A percentile compares a stretch with the other conserved stretches of the same genome.
phyloP scores from a whole-genome alignment of 2,797 vertebrate genomes.

The Falco concolor region DNA sequence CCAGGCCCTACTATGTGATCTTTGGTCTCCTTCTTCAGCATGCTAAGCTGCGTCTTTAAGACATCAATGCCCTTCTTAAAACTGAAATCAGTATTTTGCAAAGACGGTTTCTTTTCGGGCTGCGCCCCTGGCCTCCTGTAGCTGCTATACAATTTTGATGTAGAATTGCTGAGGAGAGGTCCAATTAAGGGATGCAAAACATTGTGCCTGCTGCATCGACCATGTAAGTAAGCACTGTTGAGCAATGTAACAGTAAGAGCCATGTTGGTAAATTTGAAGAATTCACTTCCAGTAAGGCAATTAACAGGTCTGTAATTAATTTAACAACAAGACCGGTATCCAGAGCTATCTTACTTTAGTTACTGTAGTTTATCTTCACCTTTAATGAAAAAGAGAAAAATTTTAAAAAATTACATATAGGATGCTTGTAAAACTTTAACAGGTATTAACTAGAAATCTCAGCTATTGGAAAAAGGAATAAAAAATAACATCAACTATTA shows the following conservation, averaged over 20 bases:
- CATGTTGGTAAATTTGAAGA: slow-evolving; percentile 24
- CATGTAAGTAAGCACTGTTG: neutral
- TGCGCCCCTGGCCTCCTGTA: slow-evolving; percentile 82
- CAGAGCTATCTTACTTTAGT: neutral
- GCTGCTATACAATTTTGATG: slow-evolving; percentile 30
- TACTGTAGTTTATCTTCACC: neutral
- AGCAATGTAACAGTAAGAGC: slow-evolving; percentile 19
- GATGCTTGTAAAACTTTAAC: neutral
- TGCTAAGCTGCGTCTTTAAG: slow-evolving; percentile 77
- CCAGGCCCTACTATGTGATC: slow-evolving; percentile 75
- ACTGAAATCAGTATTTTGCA: slow-evolving; percentile 75
- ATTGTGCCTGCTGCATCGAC: neutral
- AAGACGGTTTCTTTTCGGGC: slow-evolving; percentile 69
- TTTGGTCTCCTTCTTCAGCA: slow-evolving; percentile 78
- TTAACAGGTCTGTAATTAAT: neutral
- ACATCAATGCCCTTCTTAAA: slow-evolving; percentile 79
- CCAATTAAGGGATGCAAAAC: neutral
- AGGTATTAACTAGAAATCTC: neutral
- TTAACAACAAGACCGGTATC: neutral
- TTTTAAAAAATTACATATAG: neutral
- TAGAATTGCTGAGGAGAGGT: neutral
- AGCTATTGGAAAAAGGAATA: neutral
- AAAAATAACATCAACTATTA: neutral
- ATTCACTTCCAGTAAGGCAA: neutral
- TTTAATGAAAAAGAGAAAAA: slow-evolving; percentile 32